These are phyloP conservation scores for Onychostruthus taczanowskii DNA, from an alignment of 2,113 vertebrate species.

Conservation along the genomic window DNA sequence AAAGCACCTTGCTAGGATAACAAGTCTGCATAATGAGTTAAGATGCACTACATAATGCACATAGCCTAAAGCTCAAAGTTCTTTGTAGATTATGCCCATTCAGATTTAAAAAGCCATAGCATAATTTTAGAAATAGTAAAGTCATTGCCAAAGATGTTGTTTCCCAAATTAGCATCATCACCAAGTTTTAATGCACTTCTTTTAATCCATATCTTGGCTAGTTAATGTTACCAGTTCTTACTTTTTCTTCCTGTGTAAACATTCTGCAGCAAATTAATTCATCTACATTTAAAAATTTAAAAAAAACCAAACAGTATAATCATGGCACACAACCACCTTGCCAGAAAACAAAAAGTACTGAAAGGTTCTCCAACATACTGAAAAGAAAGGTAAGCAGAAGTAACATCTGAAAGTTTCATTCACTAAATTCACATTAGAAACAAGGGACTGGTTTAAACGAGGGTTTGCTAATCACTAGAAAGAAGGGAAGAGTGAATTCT, in stretches of 20 bases:
- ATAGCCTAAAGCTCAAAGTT: constrained; percentile 36
- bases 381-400: not conserved
- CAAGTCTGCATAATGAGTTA: not conserved
- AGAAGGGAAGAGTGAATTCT: not conserved
- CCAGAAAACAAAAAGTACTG: not conserved
- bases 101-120: constrained; percentile 9
- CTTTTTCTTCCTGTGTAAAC: not conserved
- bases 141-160: not conserved
- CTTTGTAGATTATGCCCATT: constrained; percentile 35
- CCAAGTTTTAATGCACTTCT: not conserved
- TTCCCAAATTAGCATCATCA: not conserved
- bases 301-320: not conserved
- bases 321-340: not conserved
- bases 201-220: not conserved
- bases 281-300: not conserved
- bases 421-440: not conserved
- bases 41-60: not conserved
- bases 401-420: not conserved
- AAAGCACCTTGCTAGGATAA: constrained; percentile 11
- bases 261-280: not conserved
- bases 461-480: not conserved
- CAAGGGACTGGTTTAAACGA: not conserved
- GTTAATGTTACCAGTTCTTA: not conserved
- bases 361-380: not conserved
- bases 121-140: constrained; percentile 5